phyloP scores from a whole-genome alignment of 2,888 invertebrate genomes.

The Ectobius pallidus region DNA sequence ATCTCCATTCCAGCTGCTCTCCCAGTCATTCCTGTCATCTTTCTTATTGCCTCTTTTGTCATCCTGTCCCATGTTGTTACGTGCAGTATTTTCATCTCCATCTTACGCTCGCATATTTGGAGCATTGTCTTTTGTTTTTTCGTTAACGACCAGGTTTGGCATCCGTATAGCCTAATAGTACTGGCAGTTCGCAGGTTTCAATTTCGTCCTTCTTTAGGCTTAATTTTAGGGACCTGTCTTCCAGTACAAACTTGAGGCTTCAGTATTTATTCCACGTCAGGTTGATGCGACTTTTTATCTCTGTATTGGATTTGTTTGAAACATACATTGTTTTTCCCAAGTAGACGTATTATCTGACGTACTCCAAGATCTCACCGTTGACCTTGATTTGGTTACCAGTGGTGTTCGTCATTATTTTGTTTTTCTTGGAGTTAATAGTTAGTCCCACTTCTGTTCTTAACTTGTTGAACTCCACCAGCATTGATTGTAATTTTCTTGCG shows the following conservation, averaged over 20 bases:
- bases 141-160: not conserved
- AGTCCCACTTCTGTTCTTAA: not conserved
- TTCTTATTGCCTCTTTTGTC: not conserved
- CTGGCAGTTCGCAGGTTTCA: too few relatives aligned
- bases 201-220: too few relatives aligned
- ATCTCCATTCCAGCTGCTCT: not conserved
- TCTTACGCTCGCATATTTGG: too few relatives aligned
- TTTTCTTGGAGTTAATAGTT: conserved; percentile 1
- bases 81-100: too few relatives aligned
- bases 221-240: not conserved
- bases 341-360: not conserved
- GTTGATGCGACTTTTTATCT: not conserved
- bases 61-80: not conserved
- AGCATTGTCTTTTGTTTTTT: not conserved
- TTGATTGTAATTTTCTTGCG: not conserved
- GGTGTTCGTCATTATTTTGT: conserved; percentile 9
- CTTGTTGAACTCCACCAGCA: not conserved
- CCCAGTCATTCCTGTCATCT: not conserved
- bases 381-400: not conserved
- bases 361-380: not conserved
- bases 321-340: not conserved
- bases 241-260: not conserved
- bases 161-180: not conserved
- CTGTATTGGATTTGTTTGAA: not conserved
- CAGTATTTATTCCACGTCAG: not conserved